phyloP scores from a whole-genome alignment of 2,888 invertebrate genomes.

The Nudaria mundana region DNA sequence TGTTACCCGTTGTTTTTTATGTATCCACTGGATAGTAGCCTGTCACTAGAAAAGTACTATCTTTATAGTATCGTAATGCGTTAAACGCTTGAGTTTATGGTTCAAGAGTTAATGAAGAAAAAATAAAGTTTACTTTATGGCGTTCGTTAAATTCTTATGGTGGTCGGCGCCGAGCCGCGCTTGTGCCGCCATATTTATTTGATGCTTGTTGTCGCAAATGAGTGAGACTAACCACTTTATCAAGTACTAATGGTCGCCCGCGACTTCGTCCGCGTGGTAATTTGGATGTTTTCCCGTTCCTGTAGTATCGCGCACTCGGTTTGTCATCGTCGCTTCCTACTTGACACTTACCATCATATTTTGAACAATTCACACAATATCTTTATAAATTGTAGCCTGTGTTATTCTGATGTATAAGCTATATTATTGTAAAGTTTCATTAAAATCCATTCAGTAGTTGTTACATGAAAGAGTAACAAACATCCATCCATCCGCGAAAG shows the following conservation, averaged over 20 bases:
- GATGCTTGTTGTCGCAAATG: neutral
- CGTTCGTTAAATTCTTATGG: constrained; percentile 1
- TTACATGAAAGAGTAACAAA: no score
- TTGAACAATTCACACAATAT: no score
- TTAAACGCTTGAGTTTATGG: neutral
- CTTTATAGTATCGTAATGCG: constrained; percentile 2
- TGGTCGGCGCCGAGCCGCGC: no score
- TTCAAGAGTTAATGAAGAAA: neutral
- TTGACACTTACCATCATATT: neutral
- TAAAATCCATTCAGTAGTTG: no score
- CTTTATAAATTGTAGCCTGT: no score
- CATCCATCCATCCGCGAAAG: no score
- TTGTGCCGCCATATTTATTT: neutral
- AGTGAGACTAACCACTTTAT: neutral
- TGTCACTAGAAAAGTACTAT: constrained; percentile 14
- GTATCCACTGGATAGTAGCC: constrained; percentile 3
- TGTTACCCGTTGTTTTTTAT: constrained; percentile 19
- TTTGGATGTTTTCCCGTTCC: neutral
- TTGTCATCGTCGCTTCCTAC: neutral
- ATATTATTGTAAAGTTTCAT: no score
- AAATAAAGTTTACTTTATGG: neutral
- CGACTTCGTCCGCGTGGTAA: no score
- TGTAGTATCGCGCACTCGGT: neutral
- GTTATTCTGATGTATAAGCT: no score
- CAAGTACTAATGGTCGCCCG: no score